Conservation (phyloP, 1,140 invertebrate genomes). For the Euglossa dilemma region DNA sequence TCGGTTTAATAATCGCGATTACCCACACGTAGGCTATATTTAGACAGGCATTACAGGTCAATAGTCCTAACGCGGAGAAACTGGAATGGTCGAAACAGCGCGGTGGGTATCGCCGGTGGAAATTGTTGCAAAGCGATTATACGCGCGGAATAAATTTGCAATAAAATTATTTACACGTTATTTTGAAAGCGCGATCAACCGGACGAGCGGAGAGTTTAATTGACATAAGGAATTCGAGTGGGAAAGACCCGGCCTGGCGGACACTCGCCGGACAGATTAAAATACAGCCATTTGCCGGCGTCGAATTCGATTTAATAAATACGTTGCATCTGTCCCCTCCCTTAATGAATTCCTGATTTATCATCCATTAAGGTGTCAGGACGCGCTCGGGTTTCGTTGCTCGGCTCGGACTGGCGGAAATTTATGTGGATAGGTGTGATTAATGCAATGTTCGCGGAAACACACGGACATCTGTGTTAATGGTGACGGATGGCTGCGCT, state of each 20-base stretch:
- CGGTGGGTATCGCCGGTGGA: too few species aligned
- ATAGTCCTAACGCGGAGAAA: too few species aligned
- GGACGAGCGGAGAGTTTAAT: slow-evolving; percentile 32
- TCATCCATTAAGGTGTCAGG: slow-evolving; percentile 74
- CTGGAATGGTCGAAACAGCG: too few species aligned
- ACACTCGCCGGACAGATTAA: slow-evolving; percentile 53
- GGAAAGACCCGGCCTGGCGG: slow-evolving; percentile 7
- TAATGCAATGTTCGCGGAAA: slow-evolving; percentile 76
- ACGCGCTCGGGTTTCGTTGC: slow-evolving; percentile 69
- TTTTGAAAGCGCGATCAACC: background rate
- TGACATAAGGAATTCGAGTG: slow-evolving; percentile 48
- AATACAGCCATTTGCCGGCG: slow-evolving; percentile 60
- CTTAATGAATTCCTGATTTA: slow-evolving; percentile 73
- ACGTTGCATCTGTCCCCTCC: slow-evolving; percentile 65
- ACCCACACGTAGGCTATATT: too few species aligned
- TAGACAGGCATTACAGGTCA: too few species aligned
- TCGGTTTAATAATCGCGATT: too few species aligned
- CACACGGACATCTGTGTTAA: slow-evolving; percentile 78
- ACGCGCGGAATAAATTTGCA: too few species aligned
- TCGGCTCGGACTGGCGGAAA: slow-evolving; percentile 69
- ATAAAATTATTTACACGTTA: background rate
- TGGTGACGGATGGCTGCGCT: slow-evolving; percentile 77
- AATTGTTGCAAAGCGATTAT: too few species aligned
- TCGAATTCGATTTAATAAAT: slow-evolving; percentile 70
- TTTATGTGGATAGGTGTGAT: slow-evolving; percentile 77